Percentiles rank a stretch among this genome's conserved stretches.
Conservation (phyloP, 2,797 vertebrate species). For the Rhabdomys pumilio region DNA sequence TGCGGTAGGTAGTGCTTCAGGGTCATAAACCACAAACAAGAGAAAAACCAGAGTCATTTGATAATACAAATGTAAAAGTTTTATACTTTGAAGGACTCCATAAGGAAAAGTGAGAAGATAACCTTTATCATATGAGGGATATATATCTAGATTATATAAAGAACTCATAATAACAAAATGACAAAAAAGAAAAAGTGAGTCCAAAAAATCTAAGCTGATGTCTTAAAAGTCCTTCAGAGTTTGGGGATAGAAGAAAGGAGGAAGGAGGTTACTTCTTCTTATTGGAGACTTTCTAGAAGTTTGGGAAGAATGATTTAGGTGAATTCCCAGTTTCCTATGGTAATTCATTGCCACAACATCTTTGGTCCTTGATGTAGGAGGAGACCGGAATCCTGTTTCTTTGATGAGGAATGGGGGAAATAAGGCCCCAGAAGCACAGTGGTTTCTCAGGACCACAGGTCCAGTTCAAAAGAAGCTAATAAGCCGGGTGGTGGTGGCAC, state of each 20-base stretch:
- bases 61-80: background rate
- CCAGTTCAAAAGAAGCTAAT: background rate
- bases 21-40: background rate
- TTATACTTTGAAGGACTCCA: background rate
- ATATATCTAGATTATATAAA: background rate
- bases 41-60: background rate
- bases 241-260: background rate
- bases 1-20: background rate
- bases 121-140: background rate
- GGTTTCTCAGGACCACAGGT: background rate
- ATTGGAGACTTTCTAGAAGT: background rate
- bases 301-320: background rate
- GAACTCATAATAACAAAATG: background rate
- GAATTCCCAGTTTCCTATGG: constrained; percentile 8
- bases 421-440: background rate
- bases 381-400: background rate
- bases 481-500: too few relatives aligned
- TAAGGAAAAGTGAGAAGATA: background rate
- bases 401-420: background rate
- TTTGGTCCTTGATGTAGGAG: background rate
- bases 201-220: background rate
- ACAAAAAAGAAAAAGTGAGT: background rate
- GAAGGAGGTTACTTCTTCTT: background rate
- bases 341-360: background rate
- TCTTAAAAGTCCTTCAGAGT: background rate